Base-by-base conservation (phyloP, 35 echinoderm and acorn worm species). In the Apostichopus californicus region DNA sequence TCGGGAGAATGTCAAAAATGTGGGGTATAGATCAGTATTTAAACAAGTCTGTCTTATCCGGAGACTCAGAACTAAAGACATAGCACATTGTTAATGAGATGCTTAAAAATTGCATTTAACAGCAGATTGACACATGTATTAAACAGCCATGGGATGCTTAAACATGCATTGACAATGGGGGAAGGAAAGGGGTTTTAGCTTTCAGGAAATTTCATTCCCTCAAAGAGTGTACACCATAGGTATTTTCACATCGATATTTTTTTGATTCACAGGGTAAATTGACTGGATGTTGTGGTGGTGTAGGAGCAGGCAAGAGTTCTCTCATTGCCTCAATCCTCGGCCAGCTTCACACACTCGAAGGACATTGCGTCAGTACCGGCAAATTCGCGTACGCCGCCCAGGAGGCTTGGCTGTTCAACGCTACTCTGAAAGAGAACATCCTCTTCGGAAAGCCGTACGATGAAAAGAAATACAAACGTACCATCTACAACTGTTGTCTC, bases 321-420 rank as follows among this genome's bases (percentile, higher is more conserved):
- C 93, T 98, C 25, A 92, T 99, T 18, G 60, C 93, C 0, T 80
- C 97, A 6, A 95, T 99, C 34, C 91, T 99, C 9, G 92, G 94
- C 24, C 95, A 99, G 86, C 96, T 99, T 91, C 95, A 99, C 90
- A 91, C 75, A 6, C 71, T 96, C 3, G 90, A 94, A 72, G 97
- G 97, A 6, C 70, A 87, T 21, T 92, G 91, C 52, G 73, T 85
- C 52, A 86, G 96, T 78, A 78, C 59, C 4, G 97, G 97, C 6
- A 84, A 87, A 15, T 96, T 99, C 28, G 97, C 97, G 0, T 96
- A 96, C 22, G 95, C 97, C 12, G 93, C 97, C 5, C 97, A 99
- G 75, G 95, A 99, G 58, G 95, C 97, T 0, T 99, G 97, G 97
- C 94, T 99, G 56, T 96, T 94, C 90, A 99, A 99, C 70, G 95